Conservation (phyloP, 2,888 invertebrate genomes). For the Leptinotarsa haldemani region DNA sequence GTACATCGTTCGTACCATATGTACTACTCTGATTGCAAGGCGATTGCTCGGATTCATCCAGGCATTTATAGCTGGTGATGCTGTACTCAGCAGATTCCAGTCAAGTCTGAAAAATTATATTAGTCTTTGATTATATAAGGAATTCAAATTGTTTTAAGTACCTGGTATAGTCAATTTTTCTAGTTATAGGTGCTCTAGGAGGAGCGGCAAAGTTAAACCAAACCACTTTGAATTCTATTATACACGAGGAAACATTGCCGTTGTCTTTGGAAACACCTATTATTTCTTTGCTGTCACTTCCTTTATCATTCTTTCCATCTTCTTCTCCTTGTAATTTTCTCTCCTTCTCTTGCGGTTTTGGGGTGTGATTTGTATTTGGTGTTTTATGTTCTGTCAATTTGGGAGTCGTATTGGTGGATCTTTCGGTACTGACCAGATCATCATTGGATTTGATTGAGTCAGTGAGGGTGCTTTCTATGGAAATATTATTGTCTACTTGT, state of each 20-base stretch:
- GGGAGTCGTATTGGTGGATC: constrained; percentile 50
- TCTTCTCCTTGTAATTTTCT: constrained; percentile 42
- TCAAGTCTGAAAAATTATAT: constrained; percentile 74
- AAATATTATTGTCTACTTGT: constrained; percentile 64
- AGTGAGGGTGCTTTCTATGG: constrained; percentile 38
- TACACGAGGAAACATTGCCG: constrained; percentile 86
- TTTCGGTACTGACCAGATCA: constrained; percentile 43
- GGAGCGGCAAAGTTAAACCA: constrained; percentile 99
- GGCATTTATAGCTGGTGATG: constrained; percentile 95
- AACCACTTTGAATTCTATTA: constrained; percentile 88
- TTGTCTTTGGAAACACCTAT: constrained; percentile 70
- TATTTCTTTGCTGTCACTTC: constrained; percentile 50
- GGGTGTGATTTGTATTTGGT: constrained; percentile 21
- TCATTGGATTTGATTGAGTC: constrained; percentile 49
- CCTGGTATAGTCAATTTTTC: constrained; percentile 94
- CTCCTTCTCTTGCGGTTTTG: constrained; percentile 35
- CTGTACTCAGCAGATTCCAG: constrained; percentile 96
- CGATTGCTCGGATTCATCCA: constrained; percentile 98
- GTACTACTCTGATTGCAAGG: constrained; percentile 85
- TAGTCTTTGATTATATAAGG: background rate
- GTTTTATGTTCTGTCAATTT: constrained; percentile 45
- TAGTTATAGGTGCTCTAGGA: constrained; percentile 91
- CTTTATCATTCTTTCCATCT: constrained; percentile 39
- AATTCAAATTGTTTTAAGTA: constrained; percentile 55
- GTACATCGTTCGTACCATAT: constrained; percentile 83